Percentiles rank a stretch among this genome's conserved stretches.
Conservation (phyloP, 2,888 invertebrate species). For the Carabus problematicus region DNA sequence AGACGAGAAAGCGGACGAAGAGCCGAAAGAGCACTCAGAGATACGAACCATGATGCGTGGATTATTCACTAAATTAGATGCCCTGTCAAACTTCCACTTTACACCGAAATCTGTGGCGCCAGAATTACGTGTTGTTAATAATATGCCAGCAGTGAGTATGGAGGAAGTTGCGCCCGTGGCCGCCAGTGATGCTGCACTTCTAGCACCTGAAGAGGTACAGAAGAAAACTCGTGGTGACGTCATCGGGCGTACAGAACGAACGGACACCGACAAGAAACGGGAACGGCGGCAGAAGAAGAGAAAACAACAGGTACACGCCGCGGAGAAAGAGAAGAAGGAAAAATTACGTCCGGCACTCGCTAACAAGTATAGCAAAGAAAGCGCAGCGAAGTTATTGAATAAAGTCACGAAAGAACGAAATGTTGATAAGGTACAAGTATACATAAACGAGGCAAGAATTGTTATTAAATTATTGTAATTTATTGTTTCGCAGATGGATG, state of each 20-base stretch:
- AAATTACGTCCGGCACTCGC: slow-evolving; percentile 63
- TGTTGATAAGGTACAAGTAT: slow-evolving; percentile 63
- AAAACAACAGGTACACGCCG: slow-evolving; percentile 68
- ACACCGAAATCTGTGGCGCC: slow-evolving; percentile 87
- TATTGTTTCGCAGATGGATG: slow-evolving; percentile 57
- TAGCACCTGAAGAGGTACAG: slow-evolving; percentile 93
- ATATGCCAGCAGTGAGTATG: slow-evolving; percentile 88
- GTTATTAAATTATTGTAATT: slow-evolving; percentile 28
- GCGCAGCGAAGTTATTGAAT: slow-evolving; percentile 68
- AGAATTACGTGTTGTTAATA: slow-evolving; percentile 89
- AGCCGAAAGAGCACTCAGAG: slow-evolving; percentile 79
- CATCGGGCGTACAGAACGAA: slow-evolving; percentile 76
- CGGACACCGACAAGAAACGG: slow-evolving; percentile 86
- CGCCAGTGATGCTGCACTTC: slow-evolving; percentile 80
- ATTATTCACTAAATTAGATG: slow-evolving; percentile 87
- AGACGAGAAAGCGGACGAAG: slow-evolving; percentile 66
- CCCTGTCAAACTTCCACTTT: slow-evolving; percentile 92
- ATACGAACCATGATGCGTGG: slow-evolving; percentile 76
- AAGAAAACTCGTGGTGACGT: slow-evolving; percentile 63
- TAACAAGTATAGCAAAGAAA: slow-evolving; percentile 64
- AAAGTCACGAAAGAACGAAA: slow-evolving; percentile 71
- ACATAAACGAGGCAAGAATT: slow-evolving; percentile 22
- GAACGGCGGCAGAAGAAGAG: slow-evolving; percentile 87
- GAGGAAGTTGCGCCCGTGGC: slow-evolving; percentile 95
- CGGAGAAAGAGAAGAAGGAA: slow-evolving; percentile 62